Base-by-base conservation (phyloP, 2,113 vertebrate species). In the Peromyscus polionotus region DNA sequence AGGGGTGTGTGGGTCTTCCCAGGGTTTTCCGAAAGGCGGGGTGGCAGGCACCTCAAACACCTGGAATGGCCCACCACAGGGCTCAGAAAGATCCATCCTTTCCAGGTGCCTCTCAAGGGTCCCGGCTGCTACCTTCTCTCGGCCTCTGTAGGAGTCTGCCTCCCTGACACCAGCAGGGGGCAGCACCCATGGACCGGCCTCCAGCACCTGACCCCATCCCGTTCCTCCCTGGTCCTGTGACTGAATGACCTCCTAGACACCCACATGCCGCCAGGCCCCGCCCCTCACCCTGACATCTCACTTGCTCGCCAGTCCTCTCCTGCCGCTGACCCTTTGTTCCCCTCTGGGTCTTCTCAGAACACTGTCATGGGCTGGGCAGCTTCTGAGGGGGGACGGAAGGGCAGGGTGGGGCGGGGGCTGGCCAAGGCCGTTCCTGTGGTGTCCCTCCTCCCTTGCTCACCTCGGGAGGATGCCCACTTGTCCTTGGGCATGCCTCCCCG, bases 51-150 rank as follows among this genome's bases (percentile, higher is more conserved):
- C 4, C 67, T 0, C 0, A 75, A 85, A 68, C 11, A 2, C 73
- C 54, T 0, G 12, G 36, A 16, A 7, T 0, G 24, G 68, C 42
- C 73, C 70, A 2, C 0, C 0, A 0, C 36, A 1, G 45, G 36
- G 93, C 61, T 9, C 4, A 0, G 77, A 73, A 33, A 6, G 79
- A n/a, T 0, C 0, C 11, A 0, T 13, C 59, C 65, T 61, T 33
- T 17, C 13, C 0, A 7, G 16, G 22, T 28, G 0, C 0, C 24
- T 61, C 87, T 54, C 16, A 0, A 68, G 33, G 4, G 17, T 79
- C 36, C 70, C 0, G n/a, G 54, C 51, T 5, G 9, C 31, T 59
- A 33, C 12, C 9, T 2, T 33, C 24, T 42, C 20, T 8, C 28
- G 5, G 7, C n/a, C 67, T 83, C 95, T 48, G 22, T 22, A 16